Conservation (phyloP, 1,140 invertebrate species). For the Thaumatotibia leucotreta region DNA sequence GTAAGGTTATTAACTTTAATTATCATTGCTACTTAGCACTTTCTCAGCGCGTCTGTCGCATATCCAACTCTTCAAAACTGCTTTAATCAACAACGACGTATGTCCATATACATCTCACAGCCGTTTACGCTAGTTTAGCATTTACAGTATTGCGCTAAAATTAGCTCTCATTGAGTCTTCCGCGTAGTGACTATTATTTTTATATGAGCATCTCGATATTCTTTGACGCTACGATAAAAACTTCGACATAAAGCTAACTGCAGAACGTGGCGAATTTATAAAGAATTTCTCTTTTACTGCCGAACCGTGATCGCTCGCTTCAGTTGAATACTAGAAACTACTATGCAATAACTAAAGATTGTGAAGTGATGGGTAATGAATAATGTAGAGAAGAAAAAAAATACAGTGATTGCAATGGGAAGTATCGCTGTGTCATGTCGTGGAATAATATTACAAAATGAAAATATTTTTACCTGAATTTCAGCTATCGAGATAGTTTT, state of each 20-base stretch:
- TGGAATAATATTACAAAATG: too few relatives aligned
- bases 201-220: not conserved
- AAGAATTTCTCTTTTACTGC: not conserved
- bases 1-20: conserved; percentile 60
- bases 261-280: not conserved
- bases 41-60: conserved; percentile 16
- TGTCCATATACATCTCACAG: not conserved
- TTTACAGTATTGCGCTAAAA: not conserved
- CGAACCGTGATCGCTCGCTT: not conserved
- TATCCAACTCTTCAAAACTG: conserved; percentile 17
- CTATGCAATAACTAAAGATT: not conserved
- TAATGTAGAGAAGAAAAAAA: too few relatives aligned
- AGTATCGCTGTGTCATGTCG: too few relatives aligned
- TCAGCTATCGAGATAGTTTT: too few relatives aligned
- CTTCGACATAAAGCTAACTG: not conserved
- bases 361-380: too few relatives aligned
- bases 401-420: too few relatives aligned
- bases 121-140: not conserved
- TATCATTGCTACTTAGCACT: conserved; percentile 57
- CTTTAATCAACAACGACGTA: not conserved
- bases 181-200: not conserved
- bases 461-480: too few relatives aligned
- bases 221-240: not conserved
- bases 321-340: not conserved
- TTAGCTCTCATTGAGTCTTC: not conserved